phyloP scores from a whole-genome alignment of 2,797 vertebrate species.

The Pipistrellus kuhlii region DNA sequence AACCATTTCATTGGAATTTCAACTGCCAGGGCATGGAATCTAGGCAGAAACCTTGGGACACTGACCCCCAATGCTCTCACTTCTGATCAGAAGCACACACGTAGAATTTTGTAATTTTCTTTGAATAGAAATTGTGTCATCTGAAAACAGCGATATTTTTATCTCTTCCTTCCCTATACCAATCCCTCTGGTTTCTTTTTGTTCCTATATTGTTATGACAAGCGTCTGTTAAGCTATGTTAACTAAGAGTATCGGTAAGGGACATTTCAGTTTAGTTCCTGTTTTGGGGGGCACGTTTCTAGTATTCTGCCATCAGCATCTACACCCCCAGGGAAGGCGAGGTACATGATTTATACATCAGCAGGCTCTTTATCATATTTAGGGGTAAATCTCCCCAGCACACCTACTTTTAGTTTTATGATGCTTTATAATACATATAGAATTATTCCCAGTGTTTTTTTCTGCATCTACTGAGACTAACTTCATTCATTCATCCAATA shows the following conservation, averaged over 20 bases:
- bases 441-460: conserved; percentile 15
- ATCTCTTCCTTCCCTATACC: conserved; percentile 80
- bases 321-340: neutral
- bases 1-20: neutral
- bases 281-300: conserved; percentile 58
- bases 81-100: conserved; percentile 38
- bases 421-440: neutral
- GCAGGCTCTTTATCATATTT: neutral
- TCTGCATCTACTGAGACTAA: neutral
- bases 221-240: conserved; percentile 73
- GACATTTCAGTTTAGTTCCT: conserved; percentile 71
- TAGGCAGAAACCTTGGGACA: neutral
- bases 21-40: neutral
- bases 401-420: neutral
- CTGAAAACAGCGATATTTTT: conserved; percentile 77
- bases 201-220: conserved; percentile 81
- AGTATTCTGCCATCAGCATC: neutral
- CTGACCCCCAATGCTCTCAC: neutral
- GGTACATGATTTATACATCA: neutral
- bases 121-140: conserved; percentile 81
- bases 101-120: conserved; percentile 68
- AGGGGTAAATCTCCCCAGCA: neutral
- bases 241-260: conserved; percentile 73
- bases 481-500: conserved; percentile 32
- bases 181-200: conserved; percentile 74